Evolutionary conservation across 2,888 invertebrate genomes (phyloP), one percentile per base, ranked within the genome.

Genomic region (Blastobasis adustella): DNA sequence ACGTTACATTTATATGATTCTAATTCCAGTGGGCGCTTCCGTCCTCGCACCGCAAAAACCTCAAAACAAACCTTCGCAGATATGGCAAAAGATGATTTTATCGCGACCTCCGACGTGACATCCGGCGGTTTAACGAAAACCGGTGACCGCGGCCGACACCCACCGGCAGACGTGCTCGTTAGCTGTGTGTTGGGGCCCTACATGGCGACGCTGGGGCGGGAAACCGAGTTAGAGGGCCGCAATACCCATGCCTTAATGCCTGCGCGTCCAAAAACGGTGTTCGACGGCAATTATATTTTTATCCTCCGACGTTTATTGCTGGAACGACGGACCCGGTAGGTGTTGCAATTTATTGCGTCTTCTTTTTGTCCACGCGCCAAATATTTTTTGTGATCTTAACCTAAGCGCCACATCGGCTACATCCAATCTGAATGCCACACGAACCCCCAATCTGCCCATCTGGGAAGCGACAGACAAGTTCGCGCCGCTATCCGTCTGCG

Each of bases 141-240:
- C 64, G 66, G 61, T 59, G 59, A 66, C 69, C 65, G 69, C 72
- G 70, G 69, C 65, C 57, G 57, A 64, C 82, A 80, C 86, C 85
- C 81, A 86, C 85, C 71, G 61, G 61, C 58, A 58, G 66, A 78
- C 82, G 75, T 81, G 82, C 73, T 80, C 66, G 75, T 78, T 77
- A 74, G 68, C 69, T 61, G 60, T 74, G 77, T 76, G 73, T 74
- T 71, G 55, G 53, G 60, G 52, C 36, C 82, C 69, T 74, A 80
- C 62, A 81, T 70, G 83, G 82, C 57, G 56, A 62, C 56, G 59
- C 54, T 57, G 58, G 52, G 59, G 73, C 73, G 67, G 65, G 66
- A 59, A 61, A 66, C 59, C 64, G 63, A 65, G 56, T 69, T 65
- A 65, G 67, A 71, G 67, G 69, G 57, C 62, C 23, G 23, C 23